Evolutionary conservation across 2,888 invertebrate genomes (phyloP), one percentile per base, ranked within the genome.

Genomic region (Epinotia brunnichana): DNA sequence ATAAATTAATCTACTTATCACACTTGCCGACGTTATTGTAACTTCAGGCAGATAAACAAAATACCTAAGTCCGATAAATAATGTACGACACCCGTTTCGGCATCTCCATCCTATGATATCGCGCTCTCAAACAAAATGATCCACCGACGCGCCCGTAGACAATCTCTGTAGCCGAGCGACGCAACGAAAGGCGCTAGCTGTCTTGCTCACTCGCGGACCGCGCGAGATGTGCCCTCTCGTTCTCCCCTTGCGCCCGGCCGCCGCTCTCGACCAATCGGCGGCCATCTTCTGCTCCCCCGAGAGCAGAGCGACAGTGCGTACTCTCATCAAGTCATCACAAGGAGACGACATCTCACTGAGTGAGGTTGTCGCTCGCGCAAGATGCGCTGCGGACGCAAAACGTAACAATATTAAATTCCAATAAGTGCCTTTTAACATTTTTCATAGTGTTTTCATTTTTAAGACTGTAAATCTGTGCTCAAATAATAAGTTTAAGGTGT

Each of bases 301-400:
- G 92, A 92, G 92, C 90, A 92, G 87, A 91, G 90, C 92, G 92
- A 92, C 92, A 93, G 90, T 91, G 92, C 91, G 92, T 92, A 86
- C 90, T 92, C 92, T 92, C 92, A 90, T 91, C 92, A 91, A 87
- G 81, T 74, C 73, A 88, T 87, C 89, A 89, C 86, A 90, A 86
- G 85, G 91, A 92, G 92, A 92, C 92, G 87, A 90, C 89, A 92
- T 93, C 92, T 92, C 91, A 89, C 77, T 82, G 88, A 80, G 92
- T 81, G 92, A 91, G 92, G 92, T 92, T 89, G 92, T 92, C 91
- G 87, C 81, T 86, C 85, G 77, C 85, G 86, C 85, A 86, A 90
- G 84, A 84, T 84, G 83, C 81, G 78, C 75, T 75, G 73, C 77
- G 76, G 84, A 86, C 84, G 83, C 82, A 80, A 79, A 77, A 76